Conservation (phyloP, 2,113 vertebrate genomes). For the Pipa parva region DNA sequence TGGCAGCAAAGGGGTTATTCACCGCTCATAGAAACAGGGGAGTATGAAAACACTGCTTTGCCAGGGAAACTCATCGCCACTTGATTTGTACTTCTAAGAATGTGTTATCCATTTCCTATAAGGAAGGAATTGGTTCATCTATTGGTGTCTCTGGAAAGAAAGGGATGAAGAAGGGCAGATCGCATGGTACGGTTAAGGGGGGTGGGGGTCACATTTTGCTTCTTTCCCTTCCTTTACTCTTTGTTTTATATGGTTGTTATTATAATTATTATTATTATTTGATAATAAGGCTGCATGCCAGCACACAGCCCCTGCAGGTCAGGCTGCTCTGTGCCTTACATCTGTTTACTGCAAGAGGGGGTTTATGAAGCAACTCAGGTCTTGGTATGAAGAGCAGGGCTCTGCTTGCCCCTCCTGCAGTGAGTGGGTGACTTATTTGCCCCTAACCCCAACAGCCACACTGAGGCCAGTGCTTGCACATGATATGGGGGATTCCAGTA, state of each 20-base stretch:
- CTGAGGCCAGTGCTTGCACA: slow-evolving; percentile 17
- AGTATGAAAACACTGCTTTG: neutral
- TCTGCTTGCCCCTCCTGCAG: slow-evolving; percentile 10
- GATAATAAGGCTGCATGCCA: slow-evolving; percentile 14
- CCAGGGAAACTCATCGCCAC: slow-evolving; percentile 3
- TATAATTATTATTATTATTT: slow-evolving; percentile 42
- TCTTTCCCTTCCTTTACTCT: slow-evolving; percentile 25
- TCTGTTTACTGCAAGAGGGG: slow-evolving; percentile 25
- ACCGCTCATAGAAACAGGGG: slow-evolving; percentile 1
- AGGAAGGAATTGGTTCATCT: neutral
- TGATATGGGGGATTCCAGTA: neutral
- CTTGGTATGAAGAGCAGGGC: neutral
- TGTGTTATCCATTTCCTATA: neutral
- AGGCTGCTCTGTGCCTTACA: slow-evolving; percentile 31
- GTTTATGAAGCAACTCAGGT: slow-evolving; percentile 6
- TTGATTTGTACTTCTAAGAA: neutral
- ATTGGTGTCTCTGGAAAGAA: slow-evolving; percentile 16
- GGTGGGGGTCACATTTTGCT: slow-evolving; percentile 25
- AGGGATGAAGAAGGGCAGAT: slow-evolving; percentile 30
- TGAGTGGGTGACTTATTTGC: slow-evolving; percentile 13
- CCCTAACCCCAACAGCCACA: slow-evolving; percentile 1
- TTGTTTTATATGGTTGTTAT: slow-evolving; percentile 38
- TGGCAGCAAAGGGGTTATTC: slow-evolving; percentile 17
- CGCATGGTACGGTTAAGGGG: slow-evolving; percentile 34
- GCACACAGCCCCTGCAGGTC: slow-evolving; percentile 38